Percentiles rank a stretch among this genome's conserved stretches.
Conservation (phyloP, 2,888 invertebrate genomes). For the Microplitis deprimator region DNA sequence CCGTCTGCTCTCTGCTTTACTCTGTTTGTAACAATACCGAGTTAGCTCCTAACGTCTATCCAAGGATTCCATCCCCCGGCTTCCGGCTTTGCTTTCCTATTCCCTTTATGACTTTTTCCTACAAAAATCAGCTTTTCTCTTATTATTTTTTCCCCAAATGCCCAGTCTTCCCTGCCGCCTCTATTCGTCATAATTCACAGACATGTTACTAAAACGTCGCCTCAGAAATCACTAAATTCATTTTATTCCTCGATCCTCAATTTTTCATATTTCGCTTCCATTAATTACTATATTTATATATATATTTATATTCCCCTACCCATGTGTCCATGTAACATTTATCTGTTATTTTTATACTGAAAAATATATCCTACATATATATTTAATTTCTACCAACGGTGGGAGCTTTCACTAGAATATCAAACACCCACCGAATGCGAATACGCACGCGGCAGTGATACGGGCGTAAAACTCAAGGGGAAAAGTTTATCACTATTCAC, state of each 20-base stretch:
- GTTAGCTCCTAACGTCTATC: conserved; percentile 60
- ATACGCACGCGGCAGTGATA: conserved; percentile 9
- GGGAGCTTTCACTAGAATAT: background rate
- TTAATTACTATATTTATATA: no score
- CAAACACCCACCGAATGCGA: background rate
- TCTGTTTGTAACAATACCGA: conserved; percentile 68
- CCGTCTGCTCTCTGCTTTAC: conserved; percentile 59
- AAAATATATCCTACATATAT: no score
- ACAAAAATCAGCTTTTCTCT: background rate
- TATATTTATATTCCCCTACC: no score
- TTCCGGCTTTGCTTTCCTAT: conserved; percentile 9
- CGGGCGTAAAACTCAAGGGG: conserved; percentile 42
- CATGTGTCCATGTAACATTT: no score
- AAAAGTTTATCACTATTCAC: conserved; percentile 44
- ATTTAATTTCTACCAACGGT: no score
- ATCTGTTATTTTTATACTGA: no score
- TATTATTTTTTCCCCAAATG: background rate
- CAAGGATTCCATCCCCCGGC: conserved; percentile 52
- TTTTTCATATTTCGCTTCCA: no score
- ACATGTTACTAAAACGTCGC: background rate
- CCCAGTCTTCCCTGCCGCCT: background rate
- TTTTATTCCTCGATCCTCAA: background rate
- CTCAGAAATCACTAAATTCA: background rate
- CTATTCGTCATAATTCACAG: background rate
- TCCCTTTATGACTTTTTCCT: background rate